Base-by-base conservation (phyloP, 2,888 invertebrate species). In the Sphecodes monilicornis region DNA sequence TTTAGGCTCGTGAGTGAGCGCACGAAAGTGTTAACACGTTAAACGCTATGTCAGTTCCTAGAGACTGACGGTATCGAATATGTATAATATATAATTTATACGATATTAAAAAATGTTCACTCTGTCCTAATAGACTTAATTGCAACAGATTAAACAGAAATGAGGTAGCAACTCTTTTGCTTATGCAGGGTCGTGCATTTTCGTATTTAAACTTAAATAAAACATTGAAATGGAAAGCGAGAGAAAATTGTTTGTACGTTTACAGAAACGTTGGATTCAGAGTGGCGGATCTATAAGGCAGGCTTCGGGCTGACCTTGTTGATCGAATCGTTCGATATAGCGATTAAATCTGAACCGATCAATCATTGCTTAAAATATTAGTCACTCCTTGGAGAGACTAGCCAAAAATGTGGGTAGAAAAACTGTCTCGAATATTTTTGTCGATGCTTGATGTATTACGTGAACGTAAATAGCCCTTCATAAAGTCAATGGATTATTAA, bases 361-460 rank as follows among this genome's bases (percentile, higher is more conserved):
- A 66, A 66, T 66, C 64, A 66, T 32, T 66, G 26, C 32, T 66
- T 32, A 22, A 66, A 66, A 66, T 66, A 66, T 66, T 66, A 36
- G 64, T 32, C 64, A 8, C 36, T 22, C 18, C 32, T 32, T 18
- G 32, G 64, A 8, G 64, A 66, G 64, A 66, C 29, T 36, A 29
- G 60, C 60, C 60, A 16, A 29, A 26, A 16, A 29, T 60, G 60
- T 60, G 29, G 13, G 29, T 29, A 26, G 26, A 29, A 13, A 60
- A 60, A 60, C 60, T 60, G 60, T 16, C 60, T 60, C 60, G 60
- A 29, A 29, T 60, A 29, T 60, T 60, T 60, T 29, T 50, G n/a
- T 50, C 50, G 50, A 1, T 6, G 10, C 22, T 32, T 22, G 32
- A 32, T 18, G 36, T 32, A 32, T 29, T 32, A 32, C 64, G 32